Evolutionary conservation across 2,888 invertebrate genomes (phyloP).

Genomic region (Odontothrips loti): DNA sequence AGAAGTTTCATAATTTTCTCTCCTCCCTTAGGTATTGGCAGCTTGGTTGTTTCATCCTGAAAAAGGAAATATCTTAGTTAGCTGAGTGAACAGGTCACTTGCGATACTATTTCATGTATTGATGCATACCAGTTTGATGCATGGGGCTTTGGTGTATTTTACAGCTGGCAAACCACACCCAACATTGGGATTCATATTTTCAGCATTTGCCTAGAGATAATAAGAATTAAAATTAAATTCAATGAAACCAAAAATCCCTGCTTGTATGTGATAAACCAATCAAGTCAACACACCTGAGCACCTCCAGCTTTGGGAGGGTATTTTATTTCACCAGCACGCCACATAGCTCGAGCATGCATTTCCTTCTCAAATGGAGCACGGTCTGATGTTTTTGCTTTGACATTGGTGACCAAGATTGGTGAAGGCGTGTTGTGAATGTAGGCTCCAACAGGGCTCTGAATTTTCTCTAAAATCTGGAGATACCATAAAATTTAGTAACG

Average conservation of each 20-base stretch:
- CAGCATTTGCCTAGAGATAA: background rate
- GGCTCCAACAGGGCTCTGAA: conserved; percentile 6
- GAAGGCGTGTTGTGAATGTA: background rate
- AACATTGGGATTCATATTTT: background rate
- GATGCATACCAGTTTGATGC: background rate
- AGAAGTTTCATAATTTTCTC: background rate
- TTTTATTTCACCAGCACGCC: background rate
- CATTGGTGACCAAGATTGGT: background rate
- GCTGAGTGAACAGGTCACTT: background rate
- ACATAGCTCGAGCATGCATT: background rate
- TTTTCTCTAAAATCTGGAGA: background rate
- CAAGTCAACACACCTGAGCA: background rate
- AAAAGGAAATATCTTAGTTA: background rate
- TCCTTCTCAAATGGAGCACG: background rate
- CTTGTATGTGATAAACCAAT: background rate
- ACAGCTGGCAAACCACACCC: background rate
- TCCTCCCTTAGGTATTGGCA: background rate
- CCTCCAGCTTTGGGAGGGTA: background rate
- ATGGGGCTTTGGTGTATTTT: background rate
- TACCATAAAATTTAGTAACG: background rate
- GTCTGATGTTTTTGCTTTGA: background rate
- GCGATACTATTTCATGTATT: background rate
- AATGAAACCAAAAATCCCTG: background rate
- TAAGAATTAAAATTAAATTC: background rate
- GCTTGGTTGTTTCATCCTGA: background rate